Evolutionary conservation across 2,797 vertebrate genomes (phyloP), one percentile per base, ranked within the genome.

Genomic region (Balearica regulorum): DNA sequence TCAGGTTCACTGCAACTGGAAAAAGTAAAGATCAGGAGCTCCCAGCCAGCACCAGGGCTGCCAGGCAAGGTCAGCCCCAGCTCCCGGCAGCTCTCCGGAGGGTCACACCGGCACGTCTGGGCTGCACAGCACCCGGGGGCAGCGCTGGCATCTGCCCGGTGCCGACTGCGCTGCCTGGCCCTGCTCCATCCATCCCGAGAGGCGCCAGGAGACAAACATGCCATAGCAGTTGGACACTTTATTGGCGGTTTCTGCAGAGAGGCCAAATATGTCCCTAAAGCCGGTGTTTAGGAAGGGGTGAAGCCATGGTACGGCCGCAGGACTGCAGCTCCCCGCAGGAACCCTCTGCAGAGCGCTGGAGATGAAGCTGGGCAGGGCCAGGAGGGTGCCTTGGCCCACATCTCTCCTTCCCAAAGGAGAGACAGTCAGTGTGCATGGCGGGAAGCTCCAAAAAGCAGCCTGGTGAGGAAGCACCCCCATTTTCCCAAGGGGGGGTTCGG

Each of bases 381-480:
- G 37, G 39, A 55, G 29, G 1, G 14, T 33, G 35, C 48, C 18
- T 37, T 25, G 20, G 20, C 39, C 29, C 9, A 1, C 1, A 2
- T 20, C 14, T 21, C 41, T 39, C 46, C 26, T 71, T 54, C 64
- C 57, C 46, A 7, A 24, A 14, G 53, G 12, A 48, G n/a, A 37
- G 4, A 31, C n/a, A n/a, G 43, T 11, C 1, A 0, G 69, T 1
- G 1, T 1, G 25, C 8, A 5, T 1, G 12, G 43, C n/a, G 28
- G 33, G 11, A 5, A 25, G 22, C 22, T 44, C 72, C 35, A 10
- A 20, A 49, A 35, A 41, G 25, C 31, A 43, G 48, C 48, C 19
- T 16, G 35, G 7, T 9, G 54, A 26, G 35, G 61, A n/a, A 69
- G 19, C 7, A 37, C 31, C 31, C 26, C 39, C 7, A 2, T 35